Evolutionary conservation across 2,888 invertebrate species (phyloP), one percentile per base, ranked within the genome.

Genomic region (Unio delphinus): DNA sequence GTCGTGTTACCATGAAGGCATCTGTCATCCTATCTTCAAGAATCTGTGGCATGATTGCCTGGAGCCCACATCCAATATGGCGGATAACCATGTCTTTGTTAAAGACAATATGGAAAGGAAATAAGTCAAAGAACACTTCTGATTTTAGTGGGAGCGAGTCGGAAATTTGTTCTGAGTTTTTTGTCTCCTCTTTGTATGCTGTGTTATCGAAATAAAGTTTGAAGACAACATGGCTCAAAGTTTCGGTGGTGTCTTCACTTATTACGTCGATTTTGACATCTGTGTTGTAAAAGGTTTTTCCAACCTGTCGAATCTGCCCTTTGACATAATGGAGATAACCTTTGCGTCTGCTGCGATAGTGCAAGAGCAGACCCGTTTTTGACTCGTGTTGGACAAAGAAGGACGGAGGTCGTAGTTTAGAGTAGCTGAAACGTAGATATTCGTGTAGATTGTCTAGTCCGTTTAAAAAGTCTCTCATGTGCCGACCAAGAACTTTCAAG

Each of bases 331-430:
- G 96, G 7, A 98, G 95, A 89, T 97, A 98, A 0, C 98, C 98
- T 75, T 95, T 93, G 76, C 98, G 92, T 89, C 96, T 97, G 81
- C 96, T 97, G 67, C 91, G 85, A 70, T 89, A 89, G 91, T 98
- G 98, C 70, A 99, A 92, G 0, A 96, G 96, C 74, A 99, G 91
- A 0, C 98, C 98, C 86, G 95, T 95, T 55, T 78, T 74, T 0
- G 96, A 95, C 90, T 99, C 98, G 87, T 97, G 96, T 90, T 98
- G 98, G 87, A 97, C 97, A 83, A 97, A 98, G 90, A 99, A 99
- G 67, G 97, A 97, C 0, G 99, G 99, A 0, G 98, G 98, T 78
- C 94, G 91, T 91, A 94, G 92, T 81, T 95, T 93, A 0, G 97
- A 97, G 89, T 98, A 98, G 67, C 96, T 97, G 91, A 97, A 97